Evolutionary conservation across 2,888 invertebrate genomes (phyloP), one percentile per base, ranked within the genome.

Genomic region (Opisthograptis luteolata): DNA sequence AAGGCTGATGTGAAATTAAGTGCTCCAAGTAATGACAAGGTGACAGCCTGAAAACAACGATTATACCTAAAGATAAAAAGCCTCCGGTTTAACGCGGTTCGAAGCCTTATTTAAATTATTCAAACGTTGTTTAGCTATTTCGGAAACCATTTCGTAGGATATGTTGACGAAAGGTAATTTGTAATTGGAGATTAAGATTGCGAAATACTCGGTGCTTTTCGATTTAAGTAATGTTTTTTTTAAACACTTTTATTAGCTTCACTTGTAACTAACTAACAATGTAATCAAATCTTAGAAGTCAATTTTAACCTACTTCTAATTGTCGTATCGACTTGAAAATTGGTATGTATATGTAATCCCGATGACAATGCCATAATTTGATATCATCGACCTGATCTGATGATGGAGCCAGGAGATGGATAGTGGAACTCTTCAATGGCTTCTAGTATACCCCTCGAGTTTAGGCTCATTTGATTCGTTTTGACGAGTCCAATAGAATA

Each of bases 11-110:
- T 67, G 64, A 70, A 70, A 58, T 60, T 46, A 65, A 70, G 68
- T 68, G 68, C 55, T 64, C 47, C 40, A 43, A 47, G 62, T 65
- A 65, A 69, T 66, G n/a, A n/a, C n/a, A 68, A 70, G 41, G 50
- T 43, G 45, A 55, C 50, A 40, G 42, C 41, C 34, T 34, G 36
- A 47, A 58, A 34, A 39, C 25, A 47, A 40, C 50, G 51, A 56
- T 60, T 70, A 66, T 60, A 66, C 54, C 49, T 45, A 39, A 22
- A 39, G 49, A 54, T 58, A 58, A 56, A 63, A 55, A 50, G 40
- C 35, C 15, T 34, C 22, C 22, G 25, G 34, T 44, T 44, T 40
- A 40, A 47, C 19, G 30, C 32, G 41, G 32, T 41, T 41, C 25
- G 20, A 45, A 36, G 36, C 25, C 32, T 22, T 24, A 15, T 40